phyloP scores from a whole-genome alignment of 2,797 vertebrate genomes.

The Adrianichthys oophorus region DNA sequence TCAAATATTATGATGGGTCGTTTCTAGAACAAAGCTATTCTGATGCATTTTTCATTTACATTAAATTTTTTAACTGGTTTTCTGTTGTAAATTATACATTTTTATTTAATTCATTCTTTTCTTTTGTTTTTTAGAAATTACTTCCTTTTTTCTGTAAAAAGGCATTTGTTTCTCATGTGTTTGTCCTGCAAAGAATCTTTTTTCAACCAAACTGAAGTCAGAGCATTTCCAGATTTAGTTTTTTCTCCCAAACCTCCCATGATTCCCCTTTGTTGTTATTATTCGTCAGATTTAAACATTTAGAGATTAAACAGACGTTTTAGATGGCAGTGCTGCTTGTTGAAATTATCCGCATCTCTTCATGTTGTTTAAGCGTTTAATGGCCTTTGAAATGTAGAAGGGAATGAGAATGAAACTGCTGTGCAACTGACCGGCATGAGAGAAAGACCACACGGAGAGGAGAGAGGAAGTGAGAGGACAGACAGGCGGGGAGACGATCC shows the following conservation, averaged over 20 bases:
- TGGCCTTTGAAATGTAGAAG: slow-evolving; percentile 38
- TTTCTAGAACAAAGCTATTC: too few species aligned
- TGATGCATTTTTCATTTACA: too few species aligned
- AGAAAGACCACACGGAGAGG: slow-evolving; percentile 50
- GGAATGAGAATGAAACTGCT: slow-evolving; percentile 60
- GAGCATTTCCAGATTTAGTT: slow-evolving; percentile 15
- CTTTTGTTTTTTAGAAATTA: too few species aligned
- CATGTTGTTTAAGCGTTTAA: slow-evolving; percentile 62
- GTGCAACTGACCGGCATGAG: slow-evolving; percentile 47
- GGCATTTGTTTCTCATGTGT: too few species aligned
- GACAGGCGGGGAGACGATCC: slow-evolving; percentile 52
- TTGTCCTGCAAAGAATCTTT: too few species aligned
- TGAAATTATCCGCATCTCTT: slow-evolving; percentile 61
- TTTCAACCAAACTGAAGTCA: slow-evolving; percentile 28
- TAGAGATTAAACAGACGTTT: slow-evolving; percentile 55
- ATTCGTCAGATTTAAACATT: slow-evolving; percentile 41
- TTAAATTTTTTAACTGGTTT: too few species aligned
- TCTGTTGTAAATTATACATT: too few species aligned
- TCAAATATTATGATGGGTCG: too few species aligned
- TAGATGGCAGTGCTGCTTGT: slow-evolving; percentile 60
- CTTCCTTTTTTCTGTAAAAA: too few species aligned
- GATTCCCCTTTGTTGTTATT: slow-evolving; percentile 55
- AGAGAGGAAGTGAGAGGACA: slow-evolving; percentile 49
- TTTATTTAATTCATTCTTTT: too few species aligned
- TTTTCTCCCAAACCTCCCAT: too few species aligned